Percentiles rank a stretch among this genome's conserved stretches.
Conservation (phyloP, 2,113 vertebrate genomes). For the Ciconia boyciana region DNA sequence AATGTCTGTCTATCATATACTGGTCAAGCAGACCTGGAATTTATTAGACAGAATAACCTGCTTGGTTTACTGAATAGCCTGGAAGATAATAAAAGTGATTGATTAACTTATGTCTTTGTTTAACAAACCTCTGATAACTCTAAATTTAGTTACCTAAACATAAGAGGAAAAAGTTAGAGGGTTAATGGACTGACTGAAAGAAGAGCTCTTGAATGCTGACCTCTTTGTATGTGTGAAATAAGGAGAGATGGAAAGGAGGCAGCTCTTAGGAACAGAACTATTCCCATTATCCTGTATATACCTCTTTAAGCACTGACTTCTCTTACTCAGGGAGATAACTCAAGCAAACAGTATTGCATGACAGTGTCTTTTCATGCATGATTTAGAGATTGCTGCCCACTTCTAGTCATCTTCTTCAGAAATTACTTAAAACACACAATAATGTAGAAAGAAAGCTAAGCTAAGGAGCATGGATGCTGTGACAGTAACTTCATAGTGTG, state of each 20-base stretch:
- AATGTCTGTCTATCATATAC: neutral
- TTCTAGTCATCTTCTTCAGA: neutral
- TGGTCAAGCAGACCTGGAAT: neutral
- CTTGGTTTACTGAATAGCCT: neutral
- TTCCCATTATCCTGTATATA: neutral
- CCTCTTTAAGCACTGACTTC: neutral
- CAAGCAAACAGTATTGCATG: neutral
- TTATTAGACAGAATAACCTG: neutral
- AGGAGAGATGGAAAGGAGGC: neutral
- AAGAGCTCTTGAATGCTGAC: neutral
- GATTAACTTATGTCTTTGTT: neutral
- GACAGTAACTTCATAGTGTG: neutral
- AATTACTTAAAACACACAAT: neutral
- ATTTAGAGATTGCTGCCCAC: neutral
- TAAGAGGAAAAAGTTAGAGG: neutral
- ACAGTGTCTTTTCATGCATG: neutral
- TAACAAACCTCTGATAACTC: neutral
- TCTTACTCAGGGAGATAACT: neutral
- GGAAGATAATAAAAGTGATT: neutral
- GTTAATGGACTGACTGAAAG: neutral
- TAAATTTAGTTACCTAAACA: neutral
- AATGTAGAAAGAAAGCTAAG: neutral
- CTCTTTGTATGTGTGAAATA: neutral
- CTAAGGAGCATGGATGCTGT: neutral
- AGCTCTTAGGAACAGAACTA: neutral